Conservation (phyloP, 2,888 invertebrate species). For the Zhengitettix transpicula region DNA sequence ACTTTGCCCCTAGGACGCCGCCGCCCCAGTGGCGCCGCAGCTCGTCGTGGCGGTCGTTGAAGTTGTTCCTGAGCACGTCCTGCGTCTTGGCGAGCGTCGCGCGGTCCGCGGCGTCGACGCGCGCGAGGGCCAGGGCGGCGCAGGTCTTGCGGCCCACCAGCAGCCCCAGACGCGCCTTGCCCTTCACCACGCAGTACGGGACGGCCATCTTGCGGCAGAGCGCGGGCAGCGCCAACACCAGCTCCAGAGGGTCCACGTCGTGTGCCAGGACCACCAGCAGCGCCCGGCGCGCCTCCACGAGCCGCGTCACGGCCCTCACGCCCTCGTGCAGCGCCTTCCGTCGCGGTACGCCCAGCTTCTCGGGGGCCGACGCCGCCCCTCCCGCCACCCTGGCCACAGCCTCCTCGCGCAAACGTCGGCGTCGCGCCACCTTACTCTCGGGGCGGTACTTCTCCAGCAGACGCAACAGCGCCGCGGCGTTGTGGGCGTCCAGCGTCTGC, state of each 20-base stretch:
- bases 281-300: neutral
- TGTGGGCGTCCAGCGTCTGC: neutral
- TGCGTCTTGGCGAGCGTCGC: neutral
- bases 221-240: neutral
- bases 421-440: neutral
- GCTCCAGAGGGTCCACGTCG: neutral
- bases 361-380: neutral
- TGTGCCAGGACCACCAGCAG: neutral
- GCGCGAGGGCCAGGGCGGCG: neutral
- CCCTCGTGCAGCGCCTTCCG: neutral
- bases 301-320: neutral
- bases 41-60: neutral
- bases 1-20: neutral
- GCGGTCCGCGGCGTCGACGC: neutral
- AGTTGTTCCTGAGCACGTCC: neutral
- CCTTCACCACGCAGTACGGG: neutral
- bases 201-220: neutral
- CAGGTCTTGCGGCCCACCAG: neutral
- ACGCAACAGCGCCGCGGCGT: too few relatives aligned
- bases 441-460: neutral
- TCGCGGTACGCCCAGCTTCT: neutral
- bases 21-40: neutral
- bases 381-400: neutral
- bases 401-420: neutral
- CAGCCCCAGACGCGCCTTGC: neutral